Evolutionary conservation across 1,140 invertebrate genomes (phyloP).

Genomic region (Papilio helenus): DNA sequence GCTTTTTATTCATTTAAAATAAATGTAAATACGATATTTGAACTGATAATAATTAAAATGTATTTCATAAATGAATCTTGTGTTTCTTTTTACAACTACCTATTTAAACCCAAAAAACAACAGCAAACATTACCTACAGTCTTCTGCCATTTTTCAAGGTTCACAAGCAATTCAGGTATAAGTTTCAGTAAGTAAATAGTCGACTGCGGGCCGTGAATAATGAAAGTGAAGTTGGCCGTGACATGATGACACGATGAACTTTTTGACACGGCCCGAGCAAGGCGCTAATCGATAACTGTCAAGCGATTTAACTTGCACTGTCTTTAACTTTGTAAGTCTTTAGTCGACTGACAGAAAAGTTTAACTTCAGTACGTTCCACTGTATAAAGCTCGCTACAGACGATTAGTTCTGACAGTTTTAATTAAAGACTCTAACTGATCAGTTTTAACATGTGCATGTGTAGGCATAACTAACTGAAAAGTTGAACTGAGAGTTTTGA

Average conservation of each 20-base stretch:
- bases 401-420: no score
- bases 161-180: background rate
- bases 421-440: no score
- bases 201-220: conserved; percentile 27
- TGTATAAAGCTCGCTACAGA: no score
- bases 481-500: no score
- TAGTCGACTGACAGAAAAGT: background rate
- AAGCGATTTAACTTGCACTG: background rate
- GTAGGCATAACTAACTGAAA: no score
- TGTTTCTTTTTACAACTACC: conserved; percentile 49
- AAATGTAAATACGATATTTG: conserved; percentile 82
- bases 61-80: conserved; percentile 76
- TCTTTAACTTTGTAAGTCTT: background rate
- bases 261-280: conserved; percentile 23
- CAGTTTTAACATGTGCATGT: no score
- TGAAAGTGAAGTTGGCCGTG: conserved; percentile 34
- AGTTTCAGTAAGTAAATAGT: conserved; percentile 3
- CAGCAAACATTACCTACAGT: background rate
- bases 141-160: conserved; percentile 3
- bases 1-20: conserved; percentile 80
- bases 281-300: conserved; percentile 15
- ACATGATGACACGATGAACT: conserved; percentile 32
- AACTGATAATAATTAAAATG: conserved; percentile 82
- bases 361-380: no score
- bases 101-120: background rate